phyloP scores from a whole-genome alignment of 2,113 vertebrate genomes.

The Cyanoderma ruficeps region DNA sequence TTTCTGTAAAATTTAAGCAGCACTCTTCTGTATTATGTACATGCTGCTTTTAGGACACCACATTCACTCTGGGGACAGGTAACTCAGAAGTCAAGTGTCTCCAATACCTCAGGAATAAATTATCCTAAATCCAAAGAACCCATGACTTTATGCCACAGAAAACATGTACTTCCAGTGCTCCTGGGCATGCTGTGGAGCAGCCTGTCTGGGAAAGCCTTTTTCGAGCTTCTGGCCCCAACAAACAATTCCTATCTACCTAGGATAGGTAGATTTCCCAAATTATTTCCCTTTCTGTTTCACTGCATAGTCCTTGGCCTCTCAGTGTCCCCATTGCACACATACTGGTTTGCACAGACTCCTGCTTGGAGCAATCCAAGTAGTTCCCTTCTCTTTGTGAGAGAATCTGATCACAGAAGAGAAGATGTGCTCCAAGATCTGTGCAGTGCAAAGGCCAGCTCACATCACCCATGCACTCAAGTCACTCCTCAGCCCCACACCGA shows the following conservation, averaged over 20 bases:
- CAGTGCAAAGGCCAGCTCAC: background rate
- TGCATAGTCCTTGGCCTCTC: background rate
- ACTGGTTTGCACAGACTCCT: background rate
- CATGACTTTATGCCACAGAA: background rate
- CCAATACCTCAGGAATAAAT: background rate
- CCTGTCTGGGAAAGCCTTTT: background rate
- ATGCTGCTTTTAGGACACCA: background rate
- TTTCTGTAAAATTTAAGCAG: background rate
- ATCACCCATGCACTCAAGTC: background rate
- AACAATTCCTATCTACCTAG: rapidly evolving
- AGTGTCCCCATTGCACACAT: background rate
- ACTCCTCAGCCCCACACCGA: background rate
- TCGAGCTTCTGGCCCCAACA: background rate
- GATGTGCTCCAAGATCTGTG: background rate
- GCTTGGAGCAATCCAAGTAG: background rate
- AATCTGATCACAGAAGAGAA: background rate
- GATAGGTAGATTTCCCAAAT: background rate
- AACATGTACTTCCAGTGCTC: background rate
- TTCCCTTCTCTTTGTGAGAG: background rate
- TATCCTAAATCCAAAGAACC: background rate
- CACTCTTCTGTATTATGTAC: background rate
- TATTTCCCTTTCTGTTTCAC: background rate
- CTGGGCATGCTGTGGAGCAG: background rate
- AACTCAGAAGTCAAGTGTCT: background rate
- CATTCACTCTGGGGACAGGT: background rate